phyloP scores from a whole-genome alignment of 2,797 vertebrate species.

The Orientallactaga sibirica region DNA sequence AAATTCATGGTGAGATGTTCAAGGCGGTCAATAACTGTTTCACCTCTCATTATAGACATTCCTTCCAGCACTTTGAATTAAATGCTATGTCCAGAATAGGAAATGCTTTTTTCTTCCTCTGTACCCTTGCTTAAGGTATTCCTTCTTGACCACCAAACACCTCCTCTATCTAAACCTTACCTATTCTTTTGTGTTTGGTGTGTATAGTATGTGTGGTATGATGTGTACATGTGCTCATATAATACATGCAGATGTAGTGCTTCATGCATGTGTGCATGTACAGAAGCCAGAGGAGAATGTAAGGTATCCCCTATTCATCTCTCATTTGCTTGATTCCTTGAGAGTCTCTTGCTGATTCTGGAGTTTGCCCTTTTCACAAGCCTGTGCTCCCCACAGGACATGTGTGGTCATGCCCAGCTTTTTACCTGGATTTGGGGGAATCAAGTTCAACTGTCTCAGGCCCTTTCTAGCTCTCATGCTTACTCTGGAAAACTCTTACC shows the following conservation, averaged over 20 bases:
- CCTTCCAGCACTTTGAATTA: conserved; percentile 63
- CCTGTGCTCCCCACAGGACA: too few species aligned
- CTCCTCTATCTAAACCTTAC: conserved; percentile 30
- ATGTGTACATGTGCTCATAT: not conserved
- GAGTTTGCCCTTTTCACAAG: too few species aligned
- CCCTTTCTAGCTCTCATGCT: too few species aligned
- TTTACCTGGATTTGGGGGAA: too few species aligned
- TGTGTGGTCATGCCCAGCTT: too few species aligned
- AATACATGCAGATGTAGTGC: not conserved
- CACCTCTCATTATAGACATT: not conserved
- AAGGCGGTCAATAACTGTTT: conserved; percentile 49
- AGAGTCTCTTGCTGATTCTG: too few species aligned
- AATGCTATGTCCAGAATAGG: conserved; percentile 32
- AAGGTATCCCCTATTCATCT: too few species aligned
- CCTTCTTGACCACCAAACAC: not conserved
- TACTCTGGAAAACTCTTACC: too few species aligned
- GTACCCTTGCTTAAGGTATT: conserved; percentile 31
- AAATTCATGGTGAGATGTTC: conserved; percentile 37
- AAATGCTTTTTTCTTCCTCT: conserved; percentile 36
- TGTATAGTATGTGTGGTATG: not conserved
- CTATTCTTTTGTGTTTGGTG: not conserved
- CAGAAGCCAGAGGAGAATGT: not conserved
- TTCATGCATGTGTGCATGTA: too few species aligned
- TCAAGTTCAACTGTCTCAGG: too few species aligned
- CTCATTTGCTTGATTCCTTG: too few species aligned